These are phyloP conservation scores for Acrossocheilus fasciatus DNA, from an alignment of 2,797 vertebrate species.

Conservation along the genomic window DNA sequence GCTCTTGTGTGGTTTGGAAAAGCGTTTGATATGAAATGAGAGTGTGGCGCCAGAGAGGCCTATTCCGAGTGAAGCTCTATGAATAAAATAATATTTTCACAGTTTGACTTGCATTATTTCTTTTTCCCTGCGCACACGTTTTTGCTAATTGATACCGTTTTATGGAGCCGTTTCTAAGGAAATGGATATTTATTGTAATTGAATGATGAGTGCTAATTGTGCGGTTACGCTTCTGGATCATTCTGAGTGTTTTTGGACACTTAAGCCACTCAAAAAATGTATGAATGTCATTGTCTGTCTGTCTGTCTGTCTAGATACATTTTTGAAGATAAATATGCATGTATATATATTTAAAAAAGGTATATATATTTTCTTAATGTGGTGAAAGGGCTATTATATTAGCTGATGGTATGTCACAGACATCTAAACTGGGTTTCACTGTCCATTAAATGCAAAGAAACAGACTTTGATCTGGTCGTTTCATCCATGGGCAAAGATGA, in stretches of 20 bases:
- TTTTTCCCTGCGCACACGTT: constrained; percentile 65
- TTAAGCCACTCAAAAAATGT: background rate
- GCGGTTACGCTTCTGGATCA: constrained; percentile 34
- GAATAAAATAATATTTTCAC: constrained; percentile 89
- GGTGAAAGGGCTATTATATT: constrained; percentile 26
- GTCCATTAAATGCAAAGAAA: constrained; percentile 73
- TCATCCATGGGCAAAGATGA: constrained; percentile 70
- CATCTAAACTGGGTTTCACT: constrained; percentile 50
- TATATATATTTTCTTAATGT: constrained; percentile 1
- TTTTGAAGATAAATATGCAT: background rate
- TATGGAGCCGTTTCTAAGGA: constrained; percentile 45
- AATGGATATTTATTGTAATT: constrained; percentile 54
- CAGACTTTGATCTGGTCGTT: constrained; percentile 68
- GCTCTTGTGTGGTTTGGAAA: constrained; percentile 83
- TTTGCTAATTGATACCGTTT: constrained; percentile 62
- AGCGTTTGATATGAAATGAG: constrained; percentile 80
- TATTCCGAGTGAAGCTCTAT: constrained; percentile 75
- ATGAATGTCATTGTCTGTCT: background rate
- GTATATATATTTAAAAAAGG: background rate
- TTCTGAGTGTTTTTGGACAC: background rate
- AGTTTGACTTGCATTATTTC: constrained; percentile 79
- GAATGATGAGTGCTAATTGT: constrained; percentile 53
- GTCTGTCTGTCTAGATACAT: background rate
- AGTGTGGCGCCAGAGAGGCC: constrained; percentile 78
- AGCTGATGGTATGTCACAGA: constrained; percentile 22